These are phyloP conservation scores for Gerris lacustris DNA, from an alignment of 2,888 invertebrate genomes.

Conservation along the genomic window DNA sequence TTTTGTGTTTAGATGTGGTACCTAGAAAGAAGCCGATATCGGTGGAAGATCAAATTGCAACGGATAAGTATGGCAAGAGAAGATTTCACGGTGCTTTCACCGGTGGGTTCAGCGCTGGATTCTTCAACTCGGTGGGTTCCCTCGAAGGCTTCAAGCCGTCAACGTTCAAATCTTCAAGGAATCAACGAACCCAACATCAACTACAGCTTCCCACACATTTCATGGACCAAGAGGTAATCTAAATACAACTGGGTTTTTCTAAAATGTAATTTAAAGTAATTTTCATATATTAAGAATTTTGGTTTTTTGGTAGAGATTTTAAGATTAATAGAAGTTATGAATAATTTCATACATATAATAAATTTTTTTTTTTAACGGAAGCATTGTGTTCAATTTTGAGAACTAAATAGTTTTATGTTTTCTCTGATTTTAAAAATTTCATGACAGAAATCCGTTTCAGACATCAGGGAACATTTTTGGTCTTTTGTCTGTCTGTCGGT, in stretches of 20 bases:
- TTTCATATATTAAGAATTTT: not conserved
- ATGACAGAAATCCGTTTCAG: no score
- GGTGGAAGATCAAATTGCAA: constrained; percentile 76
- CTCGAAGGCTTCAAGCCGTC: constrained; percentile 90
- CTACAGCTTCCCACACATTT: constrained; percentile 75
- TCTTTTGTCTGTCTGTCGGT: no score
- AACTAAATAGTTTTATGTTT: no score
- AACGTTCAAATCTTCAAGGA: constrained; percentile 78
- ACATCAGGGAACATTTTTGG: no score
- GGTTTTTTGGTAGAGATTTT: not conserved
- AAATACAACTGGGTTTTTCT: not conserved
- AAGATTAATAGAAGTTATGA: not conserved
- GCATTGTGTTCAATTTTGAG: no score
- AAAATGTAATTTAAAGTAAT: not conserved
- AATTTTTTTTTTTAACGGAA: no score
- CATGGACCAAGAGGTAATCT: constrained; percentile 88
- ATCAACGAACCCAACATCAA: constrained; percentile 48
- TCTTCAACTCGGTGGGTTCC: constrained; percentile 91
- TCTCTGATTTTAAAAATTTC: no score
- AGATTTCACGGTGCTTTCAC: constrained; percentile 99
- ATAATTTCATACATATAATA: no score
- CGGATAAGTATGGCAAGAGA: constrained; percentile 75
- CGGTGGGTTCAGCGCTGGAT: constrained; percentile 95
- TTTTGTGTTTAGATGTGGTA: no score
- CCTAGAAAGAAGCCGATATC: constrained; percentile 67